Evolutionary conservation across 92 coral and sea anemone genomes (phyloP).

Genomic region (Zoanthus sociatus): DNA sequence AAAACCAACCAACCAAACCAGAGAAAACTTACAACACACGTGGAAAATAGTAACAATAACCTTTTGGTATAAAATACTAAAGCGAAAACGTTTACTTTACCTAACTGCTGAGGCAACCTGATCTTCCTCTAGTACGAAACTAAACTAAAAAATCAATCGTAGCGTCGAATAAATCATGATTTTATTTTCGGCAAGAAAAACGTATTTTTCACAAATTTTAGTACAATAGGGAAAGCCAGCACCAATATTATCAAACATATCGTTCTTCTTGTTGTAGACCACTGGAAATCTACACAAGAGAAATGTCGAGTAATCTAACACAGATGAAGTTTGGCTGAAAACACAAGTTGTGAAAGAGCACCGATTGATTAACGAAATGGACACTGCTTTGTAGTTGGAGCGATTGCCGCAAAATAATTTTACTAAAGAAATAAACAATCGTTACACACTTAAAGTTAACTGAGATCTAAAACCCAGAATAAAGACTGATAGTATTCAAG

Average conservation of each 20-base stretch:
- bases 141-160: constrained; percentile 1
- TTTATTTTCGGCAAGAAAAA: neutral
- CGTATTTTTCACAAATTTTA: neutral
- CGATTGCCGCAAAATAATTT: constrained; percentile 44
- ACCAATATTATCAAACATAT: constrained; percentile 1
- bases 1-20: constrained; percentile 42
- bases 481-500: neutral
- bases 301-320: constrained; percentile 36
- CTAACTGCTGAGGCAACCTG: constrained; percentile 16
- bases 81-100: neutral
- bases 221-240: constrained; percentile 8
- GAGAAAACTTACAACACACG: constrained; percentile 27
- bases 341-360: constrained; percentile 42
- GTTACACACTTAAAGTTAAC: constrained; percentile 30
- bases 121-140: neutral
- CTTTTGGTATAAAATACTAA: constrained; percentile 11
- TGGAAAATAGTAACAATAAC: constrained; percentile 44
- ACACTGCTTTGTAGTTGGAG: constrained; percentile 39
- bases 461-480: constrained; percentile 17
- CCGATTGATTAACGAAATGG: constrained; percentile 42
- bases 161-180: neutral
- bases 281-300: constrained; percentile 27
- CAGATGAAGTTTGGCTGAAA: constrained; percentile 24
- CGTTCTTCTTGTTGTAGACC: constrained; percentile 5
- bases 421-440: constrained; percentile 40